Evolutionary conservation across 2,113 vertebrate genomes (phyloP).

Genomic region (Poecile atricapillus): DNA sequence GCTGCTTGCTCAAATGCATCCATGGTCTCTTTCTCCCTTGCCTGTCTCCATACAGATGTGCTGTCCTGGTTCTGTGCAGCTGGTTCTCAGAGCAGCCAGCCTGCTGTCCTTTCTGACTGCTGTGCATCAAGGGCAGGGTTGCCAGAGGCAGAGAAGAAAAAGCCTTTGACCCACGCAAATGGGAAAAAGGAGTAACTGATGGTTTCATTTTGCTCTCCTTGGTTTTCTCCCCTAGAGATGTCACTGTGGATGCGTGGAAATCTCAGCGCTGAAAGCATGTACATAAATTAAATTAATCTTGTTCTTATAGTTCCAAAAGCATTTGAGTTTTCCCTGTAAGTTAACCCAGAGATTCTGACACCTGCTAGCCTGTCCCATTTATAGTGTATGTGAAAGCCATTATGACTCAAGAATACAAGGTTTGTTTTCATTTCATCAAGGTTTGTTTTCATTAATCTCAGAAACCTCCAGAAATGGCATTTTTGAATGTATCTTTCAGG

Average conservation of each 20-base stretch:
- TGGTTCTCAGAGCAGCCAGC: neutral
- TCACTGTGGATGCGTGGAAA: neutral
- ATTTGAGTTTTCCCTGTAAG: neutral
- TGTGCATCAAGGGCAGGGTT: neutral
- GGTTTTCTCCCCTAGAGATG: accelerated
- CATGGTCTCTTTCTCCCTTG: neutral
- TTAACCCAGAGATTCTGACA: neutral
- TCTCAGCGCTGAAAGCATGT: neutral
- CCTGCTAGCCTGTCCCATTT: neutral
- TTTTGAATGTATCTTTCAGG: neutral
- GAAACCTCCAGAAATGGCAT: neutral
- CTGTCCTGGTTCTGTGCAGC: neutral
- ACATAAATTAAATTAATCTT: neutral
- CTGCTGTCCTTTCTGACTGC: neutral
- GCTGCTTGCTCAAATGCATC: neutral
- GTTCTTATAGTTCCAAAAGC: neutral
- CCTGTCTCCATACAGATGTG: neutral
- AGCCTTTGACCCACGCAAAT: neutral
- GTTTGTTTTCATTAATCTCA: neutral
- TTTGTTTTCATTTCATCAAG: neutral
- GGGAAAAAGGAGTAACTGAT: neutral
- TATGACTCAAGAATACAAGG: neutral
- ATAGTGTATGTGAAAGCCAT: neutral
- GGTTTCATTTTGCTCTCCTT: neutral
- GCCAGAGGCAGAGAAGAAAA: neutral